Evolutionary conservation across 1,140 invertebrate species (phyloP).

Genomic region (Pseudomyrmex gracilis): DNA sequence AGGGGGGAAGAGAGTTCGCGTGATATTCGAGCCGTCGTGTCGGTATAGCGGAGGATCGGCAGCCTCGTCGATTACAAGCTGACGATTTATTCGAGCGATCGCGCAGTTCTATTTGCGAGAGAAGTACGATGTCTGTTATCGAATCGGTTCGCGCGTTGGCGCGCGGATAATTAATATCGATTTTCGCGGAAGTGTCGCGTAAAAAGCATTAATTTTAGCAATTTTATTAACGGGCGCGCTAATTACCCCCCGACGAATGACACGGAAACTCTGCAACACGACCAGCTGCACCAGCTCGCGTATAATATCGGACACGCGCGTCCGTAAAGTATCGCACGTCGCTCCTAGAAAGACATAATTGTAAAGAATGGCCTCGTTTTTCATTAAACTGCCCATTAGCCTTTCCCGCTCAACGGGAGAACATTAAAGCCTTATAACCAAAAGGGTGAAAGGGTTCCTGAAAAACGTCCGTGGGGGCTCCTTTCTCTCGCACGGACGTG

Average conservation of each 20-base stretch:
- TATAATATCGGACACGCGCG: slow-evolving; percentile 2
- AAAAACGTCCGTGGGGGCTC: slow-evolving; percentile 32
- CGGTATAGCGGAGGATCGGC: slow-evolving; percentile 20
- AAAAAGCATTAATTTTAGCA: not conserved
- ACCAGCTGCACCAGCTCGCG: not conserved
- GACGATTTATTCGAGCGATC: slow-evolving; percentile 62
- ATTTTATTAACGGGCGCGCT: slow-evolving; percentile 45
- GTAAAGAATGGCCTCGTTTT: slow-evolving; percentile 61
- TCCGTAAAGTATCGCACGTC: slow-evolving; percentile 35
- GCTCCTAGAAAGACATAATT: slow-evolving; percentile 27
- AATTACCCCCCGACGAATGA: slow-evolving; percentile 28
- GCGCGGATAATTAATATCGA: not conserved
- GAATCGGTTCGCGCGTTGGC: not conserved
- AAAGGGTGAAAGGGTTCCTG: slow-evolving; percentile 46
- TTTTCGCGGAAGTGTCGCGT: not conserved
- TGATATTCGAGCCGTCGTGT: not conserved
- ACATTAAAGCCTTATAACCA: slow-evolving; percentile 53
- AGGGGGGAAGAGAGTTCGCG: not conserved
- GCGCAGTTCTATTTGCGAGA: slow-evolving; percentile 27
- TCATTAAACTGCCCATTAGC: slow-evolving; percentile 50
- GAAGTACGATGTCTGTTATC: slow-evolving; percentile 7
- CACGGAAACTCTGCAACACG: not conserved
- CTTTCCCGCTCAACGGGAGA: not conserved
- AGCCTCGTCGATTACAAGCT: slow-evolving; percentile 59
- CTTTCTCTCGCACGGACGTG: slow-evolving; percentile 23